Percentiles rank a stretch among this genome's conserved stretches.
phyloP scores from a whole-genome alignment of 2,797 vertebrate species.

The Jordanella pulchra region DNA sequence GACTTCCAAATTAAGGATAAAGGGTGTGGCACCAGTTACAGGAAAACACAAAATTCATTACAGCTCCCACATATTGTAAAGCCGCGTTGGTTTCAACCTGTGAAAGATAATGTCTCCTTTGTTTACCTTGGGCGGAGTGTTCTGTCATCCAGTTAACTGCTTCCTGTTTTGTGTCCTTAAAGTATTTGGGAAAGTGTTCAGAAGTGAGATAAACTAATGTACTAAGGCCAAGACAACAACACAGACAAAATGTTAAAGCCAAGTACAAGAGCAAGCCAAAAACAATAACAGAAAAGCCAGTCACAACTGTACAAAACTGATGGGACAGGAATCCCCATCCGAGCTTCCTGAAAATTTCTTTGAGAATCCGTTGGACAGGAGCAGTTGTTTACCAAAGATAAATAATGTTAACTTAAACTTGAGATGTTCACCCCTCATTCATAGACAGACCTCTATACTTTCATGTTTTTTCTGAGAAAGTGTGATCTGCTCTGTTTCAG shows the following conservation, averaged over 20 bases:
- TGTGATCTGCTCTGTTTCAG: not conserved
- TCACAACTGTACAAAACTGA: not conserved
- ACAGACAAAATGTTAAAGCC: constrained; percentile 33
- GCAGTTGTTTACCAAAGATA: not conserved
- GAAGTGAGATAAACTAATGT: constrained; percentile 44
- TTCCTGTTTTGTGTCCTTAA: constrained; percentile 44
- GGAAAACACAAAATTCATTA: not conserved
- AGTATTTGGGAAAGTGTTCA: constrained; percentile 37
- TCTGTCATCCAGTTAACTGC: constrained; percentile 6
- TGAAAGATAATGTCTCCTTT: constrained; percentile 19
- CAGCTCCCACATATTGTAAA: not conserved
- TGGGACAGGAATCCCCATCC: not conserved
- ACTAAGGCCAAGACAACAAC: constrained; percentile 4
- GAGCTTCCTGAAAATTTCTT: constrained; percentile 1
- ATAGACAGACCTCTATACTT: not conserved
- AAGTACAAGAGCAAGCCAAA: not conserved
- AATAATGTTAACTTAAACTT: constrained; percentile 15
- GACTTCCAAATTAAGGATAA: not conserved
- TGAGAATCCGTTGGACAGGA: constrained; percentile 2
- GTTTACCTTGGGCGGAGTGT: constrained; percentile 38
- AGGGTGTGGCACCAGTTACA: not conserved
- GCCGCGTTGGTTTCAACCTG: constrained; percentile 1
- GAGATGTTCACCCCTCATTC: not conserved
- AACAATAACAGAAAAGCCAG: not conserved
- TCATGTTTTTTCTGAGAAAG: not conserved